Evolutionary conservation across 2,113 vertebrate genomes (phyloP).

Genomic region (Microtus richardsoni): DNA sequence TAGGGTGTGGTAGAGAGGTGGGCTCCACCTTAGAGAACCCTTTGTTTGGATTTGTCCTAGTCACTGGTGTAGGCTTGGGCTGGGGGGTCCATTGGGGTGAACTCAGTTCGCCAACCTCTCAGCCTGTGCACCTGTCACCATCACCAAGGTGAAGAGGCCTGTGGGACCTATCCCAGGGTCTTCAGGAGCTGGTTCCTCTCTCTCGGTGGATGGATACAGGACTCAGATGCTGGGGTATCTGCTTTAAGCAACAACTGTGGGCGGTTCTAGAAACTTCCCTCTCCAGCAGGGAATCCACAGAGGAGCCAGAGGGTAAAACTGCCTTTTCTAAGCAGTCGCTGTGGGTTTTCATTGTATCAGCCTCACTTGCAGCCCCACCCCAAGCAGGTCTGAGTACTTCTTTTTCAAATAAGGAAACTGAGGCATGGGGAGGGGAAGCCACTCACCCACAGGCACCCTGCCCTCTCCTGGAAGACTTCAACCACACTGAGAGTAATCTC

Average conservation of each 20-base stretch:
- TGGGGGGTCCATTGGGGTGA: not conserved
- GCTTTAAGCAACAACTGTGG: not conserved
- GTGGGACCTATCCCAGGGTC: not conserved
- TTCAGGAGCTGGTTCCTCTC: slow-evolving; percentile 20
- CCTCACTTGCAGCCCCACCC: not conserved
- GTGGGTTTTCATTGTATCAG: not conserved
- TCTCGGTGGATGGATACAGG: not conserved
- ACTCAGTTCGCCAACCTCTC: slow-evolving; percentile 28
- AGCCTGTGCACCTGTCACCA: not conserved
- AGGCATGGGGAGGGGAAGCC: not conserved
- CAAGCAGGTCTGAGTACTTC: not conserved
- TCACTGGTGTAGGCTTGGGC: slow-evolving; percentile 8
- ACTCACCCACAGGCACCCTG: not conserved
- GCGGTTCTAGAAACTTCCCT: not conserved
- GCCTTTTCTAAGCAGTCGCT: not conserved
- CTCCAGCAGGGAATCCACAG: not conserved
- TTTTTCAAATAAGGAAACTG: slow-evolving; percentile 35
- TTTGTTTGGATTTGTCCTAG: slow-evolving; percentile 44
- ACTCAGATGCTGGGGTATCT: not conserved
- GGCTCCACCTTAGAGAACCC: not conserved
- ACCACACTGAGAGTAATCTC: not conserved
- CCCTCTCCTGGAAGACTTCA: slow-evolving; percentile 9
- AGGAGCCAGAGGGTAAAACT: not conserved
- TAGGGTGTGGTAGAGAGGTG: not conserved
- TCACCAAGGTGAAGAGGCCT: not conserved